Percentiles rank a stretch among this genome's conserved stretches.
These are phyloP conservation scores for Cyclina sinensis DNA, from an alignment of 1,140 invertebrate species.

Conservation along the genomic window DNA sequence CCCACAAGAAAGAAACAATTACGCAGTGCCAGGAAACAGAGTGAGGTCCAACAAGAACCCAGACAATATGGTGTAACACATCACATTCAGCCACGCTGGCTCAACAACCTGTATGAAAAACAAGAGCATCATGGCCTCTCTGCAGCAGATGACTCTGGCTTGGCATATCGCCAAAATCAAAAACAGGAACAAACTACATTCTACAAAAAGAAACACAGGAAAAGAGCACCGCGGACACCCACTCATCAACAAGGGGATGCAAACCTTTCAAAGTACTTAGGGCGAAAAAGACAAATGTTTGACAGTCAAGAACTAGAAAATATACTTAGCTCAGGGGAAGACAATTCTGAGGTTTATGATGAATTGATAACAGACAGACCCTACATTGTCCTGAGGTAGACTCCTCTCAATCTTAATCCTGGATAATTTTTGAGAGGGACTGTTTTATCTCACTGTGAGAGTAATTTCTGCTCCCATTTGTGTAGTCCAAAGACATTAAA, in stretches of 20 bases:
- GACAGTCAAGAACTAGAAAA: constrained; percentile 46
- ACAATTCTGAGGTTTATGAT: constrained; percentile 42
- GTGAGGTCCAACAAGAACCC: background rate
- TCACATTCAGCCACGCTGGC: constrained; percentile 66
- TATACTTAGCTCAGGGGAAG: constrained; percentile 15
- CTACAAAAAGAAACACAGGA: constrained; percentile 39
- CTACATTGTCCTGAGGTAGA: constrained; percentile 40
- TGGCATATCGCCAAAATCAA: constrained; percentile 28
- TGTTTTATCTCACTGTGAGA: too few species aligned
- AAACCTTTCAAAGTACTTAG: constrained; percentile 28
- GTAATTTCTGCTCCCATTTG: too few species aligned
- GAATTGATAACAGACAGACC: background rate
- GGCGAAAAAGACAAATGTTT: constrained; percentile 30
- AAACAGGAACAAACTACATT: constrained; percentile 2
- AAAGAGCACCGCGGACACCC: constrained; percentile 41
- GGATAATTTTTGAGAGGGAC: too few species aligned
- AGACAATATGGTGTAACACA: background rate
- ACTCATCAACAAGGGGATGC: constrained; percentile 62
- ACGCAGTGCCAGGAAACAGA: background rate
- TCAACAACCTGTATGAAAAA: constrained; percentile 62
- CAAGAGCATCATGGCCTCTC: constrained; percentile 46
- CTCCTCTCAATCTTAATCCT: too few species aligned
- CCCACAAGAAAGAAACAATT: constrained; percentile 47
- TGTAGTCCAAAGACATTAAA: too few species aligned
- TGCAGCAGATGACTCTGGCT: constrained; percentile 41